These are phyloP conservation scores for Atrina japonica DNA, from an alignment of 2,888 invertebrate species.

Conservation along the genomic window DNA sequence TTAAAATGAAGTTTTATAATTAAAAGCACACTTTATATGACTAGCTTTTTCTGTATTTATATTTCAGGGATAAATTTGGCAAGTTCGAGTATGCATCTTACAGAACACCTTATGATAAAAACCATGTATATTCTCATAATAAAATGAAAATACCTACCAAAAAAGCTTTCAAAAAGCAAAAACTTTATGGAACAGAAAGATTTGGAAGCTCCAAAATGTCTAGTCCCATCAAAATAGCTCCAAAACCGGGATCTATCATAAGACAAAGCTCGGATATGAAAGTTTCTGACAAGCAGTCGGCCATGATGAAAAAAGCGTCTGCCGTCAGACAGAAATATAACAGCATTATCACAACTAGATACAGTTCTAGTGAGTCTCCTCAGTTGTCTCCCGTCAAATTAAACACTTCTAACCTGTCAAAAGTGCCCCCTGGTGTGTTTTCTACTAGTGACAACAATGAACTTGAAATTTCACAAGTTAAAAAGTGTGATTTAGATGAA, in stretches of 20 bases:
- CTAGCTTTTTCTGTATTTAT: no score
- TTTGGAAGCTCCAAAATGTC: not conserved
- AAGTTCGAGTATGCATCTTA: constrained; percentile 88
- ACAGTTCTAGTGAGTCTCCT: constrained; percentile 9
- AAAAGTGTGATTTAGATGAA: not conserved
- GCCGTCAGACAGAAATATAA: constrained; percentile 75
- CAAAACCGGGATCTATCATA: constrained; percentile 4
- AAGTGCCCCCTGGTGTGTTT: constrained; percentile 1
- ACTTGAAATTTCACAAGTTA: not conserved
- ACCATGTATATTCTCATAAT: constrained; percentile 56
- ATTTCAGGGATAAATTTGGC: constrained; percentile 85
- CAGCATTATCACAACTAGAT: constrained; percentile 60
- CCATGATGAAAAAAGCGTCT: constrained; percentile 67
- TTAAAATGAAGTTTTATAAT: constrained; percentile 5
- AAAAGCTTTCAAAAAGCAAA: constrained; percentile 15
- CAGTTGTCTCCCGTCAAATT: not conserved
- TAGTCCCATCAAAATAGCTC: constrained; percentile 4
- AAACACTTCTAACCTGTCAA: not conserved
- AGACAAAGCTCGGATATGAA: constrained; percentile 25
- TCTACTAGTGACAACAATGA: not conserved
- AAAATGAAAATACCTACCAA: constrained; percentile 39
- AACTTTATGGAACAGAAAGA: not conserved
- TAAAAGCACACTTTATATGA: no score
- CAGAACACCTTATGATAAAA: constrained; percentile 84
- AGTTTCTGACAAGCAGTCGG: constrained; percentile 48